Evolutionary conservation across 2,113 vertebrate species (phyloP).

Genomic region (Limanda limanda): DNA sequence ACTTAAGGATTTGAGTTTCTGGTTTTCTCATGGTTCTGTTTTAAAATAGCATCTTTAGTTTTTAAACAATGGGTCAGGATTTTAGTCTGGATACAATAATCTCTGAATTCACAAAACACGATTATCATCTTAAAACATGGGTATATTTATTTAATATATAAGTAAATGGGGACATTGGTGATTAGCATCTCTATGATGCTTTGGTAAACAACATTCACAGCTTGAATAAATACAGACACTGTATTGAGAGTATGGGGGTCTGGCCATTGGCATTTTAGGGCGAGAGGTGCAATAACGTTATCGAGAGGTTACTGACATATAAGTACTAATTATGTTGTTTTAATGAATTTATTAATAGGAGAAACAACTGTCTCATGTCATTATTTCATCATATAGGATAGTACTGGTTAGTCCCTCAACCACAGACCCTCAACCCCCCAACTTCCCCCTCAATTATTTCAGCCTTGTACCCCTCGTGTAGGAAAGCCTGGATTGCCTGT

Average conservation of each 20-base stretch:
- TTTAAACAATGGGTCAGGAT: not conserved
- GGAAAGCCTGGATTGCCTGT: conserved; percentile 9
- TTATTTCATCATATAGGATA: not conserved
- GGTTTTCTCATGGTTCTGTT: not conserved
- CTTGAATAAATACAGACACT: too few species aligned
- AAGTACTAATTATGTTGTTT: not conserved
- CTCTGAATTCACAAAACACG: too few species aligned
- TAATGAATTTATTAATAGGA: not conserved
- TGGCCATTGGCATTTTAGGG: too few species aligned
- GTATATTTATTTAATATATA: too few species aligned
- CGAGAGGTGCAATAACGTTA: too few species aligned
- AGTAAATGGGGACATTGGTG: too few species aligned
- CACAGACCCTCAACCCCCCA: not conserved
- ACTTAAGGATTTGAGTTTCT: not conserved
- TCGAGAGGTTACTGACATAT: too few species aligned
- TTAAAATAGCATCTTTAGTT: not conserved
- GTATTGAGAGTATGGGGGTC: too few species aligned
- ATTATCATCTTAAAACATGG: too few species aligned
- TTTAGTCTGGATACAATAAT: too few species aligned
- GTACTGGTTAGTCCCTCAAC: not conserved
- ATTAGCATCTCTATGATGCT: too few species aligned
- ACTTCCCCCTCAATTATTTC: not conserved
- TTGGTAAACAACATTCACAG: too few species aligned
- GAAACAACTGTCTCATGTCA: not conserved
- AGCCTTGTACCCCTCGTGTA: not conserved